A percentile compares a stretch with the other conserved stretches of the same genome.
phyloP scores from a whole-genome alignment of 1,140 invertebrate genomes.

The Dreissena rostriformis region DNA sequence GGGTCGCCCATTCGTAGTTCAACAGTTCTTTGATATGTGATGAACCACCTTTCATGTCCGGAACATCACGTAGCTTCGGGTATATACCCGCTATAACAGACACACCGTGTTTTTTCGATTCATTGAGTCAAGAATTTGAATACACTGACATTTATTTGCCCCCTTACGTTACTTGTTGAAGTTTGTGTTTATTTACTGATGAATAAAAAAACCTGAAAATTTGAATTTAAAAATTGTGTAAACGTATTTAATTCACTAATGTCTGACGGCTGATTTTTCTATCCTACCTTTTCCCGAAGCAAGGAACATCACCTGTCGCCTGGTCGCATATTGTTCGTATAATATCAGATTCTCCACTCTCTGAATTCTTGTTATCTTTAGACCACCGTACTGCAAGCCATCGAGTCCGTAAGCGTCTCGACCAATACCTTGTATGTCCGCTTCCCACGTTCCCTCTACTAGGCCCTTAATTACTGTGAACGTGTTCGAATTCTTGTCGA shows the following conservation, averaged over 20 bases:
- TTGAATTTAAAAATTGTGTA: too few relatives aligned
- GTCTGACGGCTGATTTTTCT: neutral
- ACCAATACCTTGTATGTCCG: constrained; percentile 52
- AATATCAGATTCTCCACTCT: constrained; percentile 62
- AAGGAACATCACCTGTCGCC: constrained; percentile 51
- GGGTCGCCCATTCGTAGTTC: constrained; percentile 2
- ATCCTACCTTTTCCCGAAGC: constrained; percentile 54
- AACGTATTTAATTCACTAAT: too few relatives aligned
- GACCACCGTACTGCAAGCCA: constrained; percentile 19
- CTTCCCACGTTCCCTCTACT: constrained; percentile 56
- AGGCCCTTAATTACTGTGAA: constrained; percentile 43
- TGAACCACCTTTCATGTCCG: constrained; percentile 11
- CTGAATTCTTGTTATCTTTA: constrained; percentile 61
- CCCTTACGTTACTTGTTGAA: too few relatives aligned
- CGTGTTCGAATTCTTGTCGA: constrained; percentile 24
- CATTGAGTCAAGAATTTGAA: too few relatives aligned
- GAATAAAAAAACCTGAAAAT: too few relatives aligned
- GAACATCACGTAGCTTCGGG: neutral
- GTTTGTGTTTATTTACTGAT: too few relatives aligned
- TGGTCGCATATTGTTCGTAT: constrained; percentile 58
- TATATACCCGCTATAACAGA: neutral
- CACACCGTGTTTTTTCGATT: too few relatives aligned
- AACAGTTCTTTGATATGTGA: constrained; percentile 2
- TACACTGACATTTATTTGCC: too few relatives aligned
- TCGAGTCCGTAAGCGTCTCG: constrained; percentile 56